Evolutionary conservation across 2,113 vertebrate species (phyloP).

Genomic region (Chionomys nivalis): DNA sequence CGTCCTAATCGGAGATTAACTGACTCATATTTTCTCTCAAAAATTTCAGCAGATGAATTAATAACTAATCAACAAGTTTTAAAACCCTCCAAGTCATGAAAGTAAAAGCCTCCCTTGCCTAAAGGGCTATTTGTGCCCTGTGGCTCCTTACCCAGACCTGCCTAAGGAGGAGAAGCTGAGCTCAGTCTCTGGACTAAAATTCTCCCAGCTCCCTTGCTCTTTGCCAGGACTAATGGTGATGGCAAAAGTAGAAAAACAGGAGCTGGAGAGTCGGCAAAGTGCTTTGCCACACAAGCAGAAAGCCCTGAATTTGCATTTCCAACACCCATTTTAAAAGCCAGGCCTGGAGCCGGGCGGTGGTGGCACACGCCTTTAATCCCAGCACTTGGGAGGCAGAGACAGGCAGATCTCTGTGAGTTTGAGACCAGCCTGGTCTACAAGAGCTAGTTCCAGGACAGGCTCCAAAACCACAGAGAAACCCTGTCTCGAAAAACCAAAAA

Average conservation of each 20-base stretch:
- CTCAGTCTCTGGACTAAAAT: no score
- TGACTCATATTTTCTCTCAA: neutral
- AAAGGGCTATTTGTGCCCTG: neutral
- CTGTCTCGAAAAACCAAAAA: no score
- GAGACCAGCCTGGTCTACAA: no score
- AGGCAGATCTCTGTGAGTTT: no score
- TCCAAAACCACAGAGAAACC: no score
- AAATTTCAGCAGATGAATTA: neutral
- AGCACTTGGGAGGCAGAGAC: no score
- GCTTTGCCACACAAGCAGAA: neutral
- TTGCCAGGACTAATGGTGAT: neutral
- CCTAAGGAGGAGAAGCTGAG: neutral
- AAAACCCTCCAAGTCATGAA: neutral
- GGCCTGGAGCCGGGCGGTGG: no score
- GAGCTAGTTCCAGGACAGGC: no score
- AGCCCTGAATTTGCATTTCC: neutral
- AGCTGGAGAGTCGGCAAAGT: neutral
- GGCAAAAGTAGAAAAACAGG: neutral
- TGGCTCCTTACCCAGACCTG: no score
- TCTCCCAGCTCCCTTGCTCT: neutral
- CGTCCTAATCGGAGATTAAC: neutral
- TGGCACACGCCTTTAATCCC: no score
- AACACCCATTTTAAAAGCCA: neutral
- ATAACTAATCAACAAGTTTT: constrained; percentile 10
- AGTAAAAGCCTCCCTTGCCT: neutral